Base-by-base conservation (phyloP, 2,113 vertebrate genomes). In the Myotis davidii region DNA sequence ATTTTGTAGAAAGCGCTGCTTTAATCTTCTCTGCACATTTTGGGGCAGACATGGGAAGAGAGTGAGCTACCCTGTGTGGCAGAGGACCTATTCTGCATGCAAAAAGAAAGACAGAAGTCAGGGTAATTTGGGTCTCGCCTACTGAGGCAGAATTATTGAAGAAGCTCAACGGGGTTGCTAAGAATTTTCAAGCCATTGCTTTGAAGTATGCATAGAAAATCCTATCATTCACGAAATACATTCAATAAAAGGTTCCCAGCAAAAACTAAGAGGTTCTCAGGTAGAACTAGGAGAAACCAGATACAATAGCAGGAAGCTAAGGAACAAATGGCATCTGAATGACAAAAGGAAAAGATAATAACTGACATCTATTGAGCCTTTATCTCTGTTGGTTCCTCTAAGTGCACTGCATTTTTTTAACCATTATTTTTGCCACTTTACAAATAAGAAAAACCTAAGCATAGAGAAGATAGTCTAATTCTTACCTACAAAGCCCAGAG, bases 101-200 rank as follows among this genome's bases (percentile, higher is more conserved):
- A 9, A 73, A 29, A n/a, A n/a, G 34, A 42, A 48, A 74, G 2
- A 1, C 0, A 52, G 2, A 74, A 39, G 7, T 42, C 11, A 23
- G 29, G 69, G 0, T 4, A 37, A 23, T 42, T 32, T 48, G 13
- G 39, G 18, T 2, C 39, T 29, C 7, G 39, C 16, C 11, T 1
- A 4, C 1, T 0, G 0, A 9, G 48, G 5, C 5, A 52, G 32
- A 65, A 32, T 45, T 48, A 20, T 4, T 39, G 18, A 54, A 61
- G n/a, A 89, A 52, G 17, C 5, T 48, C 48, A 18, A 1, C 1
- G 11, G 48, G 45, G 14, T 56, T 27, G 14, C 85, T 61, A 59
- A 79, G 18, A 45, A 39, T 29, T 4, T 48, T 23, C 12, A 37
- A 9, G n/a, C 69, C 34, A 9, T 78, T n/a, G 3, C 61, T 69